Base-by-base conservation (phyloP, 2,797 vertebrate species). In the Sebastes taczanowskii region DNA sequence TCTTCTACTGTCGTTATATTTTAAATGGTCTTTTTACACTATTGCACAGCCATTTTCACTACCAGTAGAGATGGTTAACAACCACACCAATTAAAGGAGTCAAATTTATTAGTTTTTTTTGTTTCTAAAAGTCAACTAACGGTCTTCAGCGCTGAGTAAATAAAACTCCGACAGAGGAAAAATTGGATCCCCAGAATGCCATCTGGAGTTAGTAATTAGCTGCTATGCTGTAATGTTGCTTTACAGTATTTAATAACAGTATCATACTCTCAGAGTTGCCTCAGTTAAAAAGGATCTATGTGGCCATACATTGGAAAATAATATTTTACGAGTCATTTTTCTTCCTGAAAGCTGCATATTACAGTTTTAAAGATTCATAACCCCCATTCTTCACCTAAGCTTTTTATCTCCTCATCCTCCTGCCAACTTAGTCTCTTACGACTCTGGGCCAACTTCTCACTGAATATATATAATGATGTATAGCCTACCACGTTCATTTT, bases 191-290 rank as follows among this genome's bases (percentile, higher is more conserved):
- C 11, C 63, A 60, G 58, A 72, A 85, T 70, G 74, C 67, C 81
- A 78, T 82, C 78, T 84, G 80, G 63, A 58, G 25, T 86, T 42
- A 71, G 71, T 70, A 82, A 92, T 91, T 87, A 80, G 79, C 85
- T 65, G 66, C 80, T 67, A 5, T 52, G 59, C 64, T 68, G 29
- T 78, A 74, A 84, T 65, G 74, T 27, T 62, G 20, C 73, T 62
- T 3, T 61, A 72, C 73, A 70, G 38, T 77, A 66, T 86, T 88
- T 79, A 85, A 86, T 83, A 81, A 81, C 66, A 2, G 16, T 42
- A 80, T 77, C 59, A 80, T 9, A 69, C 53, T 72, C 60, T 63
- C 29, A 56, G 64, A 63, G 53, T 77, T n/a, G 49, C 49, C 53
- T 71, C 56, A 63, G 38, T 83, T 71, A 38, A 42, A 69, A 78